Conservation (phyloP, 2,888 invertebrate genomes). For the Sarcophaga variegata region DNA sequence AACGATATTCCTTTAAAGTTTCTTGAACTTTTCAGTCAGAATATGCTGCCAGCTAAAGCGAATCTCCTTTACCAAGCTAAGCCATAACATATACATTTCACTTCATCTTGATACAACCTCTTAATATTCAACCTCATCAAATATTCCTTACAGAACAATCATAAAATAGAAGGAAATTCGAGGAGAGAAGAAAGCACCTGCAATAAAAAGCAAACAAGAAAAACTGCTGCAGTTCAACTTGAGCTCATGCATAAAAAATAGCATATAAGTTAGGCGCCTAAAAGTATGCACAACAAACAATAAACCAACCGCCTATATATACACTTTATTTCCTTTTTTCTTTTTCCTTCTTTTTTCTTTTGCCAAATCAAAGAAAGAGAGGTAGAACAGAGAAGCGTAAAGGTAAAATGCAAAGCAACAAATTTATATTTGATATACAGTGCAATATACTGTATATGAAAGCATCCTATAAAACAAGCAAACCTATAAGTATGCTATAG, state of each 20-base stretch:
- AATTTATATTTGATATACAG: neutral
- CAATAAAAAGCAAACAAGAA: neutral
- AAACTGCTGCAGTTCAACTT: neutral
- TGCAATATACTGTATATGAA: neutral
- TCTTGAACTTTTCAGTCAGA: neutral
- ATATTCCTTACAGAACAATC: slow-evolving; percentile 11
- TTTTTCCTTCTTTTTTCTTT: neutral
- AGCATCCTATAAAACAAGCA: neutral
- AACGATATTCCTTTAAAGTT: neutral
- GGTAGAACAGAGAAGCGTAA: neutral
- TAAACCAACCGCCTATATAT: neutral
- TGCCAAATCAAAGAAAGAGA: neutral
- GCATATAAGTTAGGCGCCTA: slow-evolving; percentile 64
- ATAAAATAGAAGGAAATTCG: neutral
- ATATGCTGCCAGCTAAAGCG: neutral
- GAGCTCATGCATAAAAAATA: slow-evolving; percentile 28
- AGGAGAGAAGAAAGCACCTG: neutral
- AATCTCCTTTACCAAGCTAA: neutral
- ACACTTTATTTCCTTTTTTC: neutral
- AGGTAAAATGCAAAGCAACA: neutral
- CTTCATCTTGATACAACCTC: neutral
- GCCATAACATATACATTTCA: neutral
- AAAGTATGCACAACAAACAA: slow-evolving; percentile 72
- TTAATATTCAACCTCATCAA: slow-evolving; percentile 2
- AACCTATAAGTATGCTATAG: neutral